Evolutionary conservation across 2,888 invertebrate species (phyloP), one percentile per base, ranked within the genome.

Genomic region (Scaptomyza flava): DNA sequence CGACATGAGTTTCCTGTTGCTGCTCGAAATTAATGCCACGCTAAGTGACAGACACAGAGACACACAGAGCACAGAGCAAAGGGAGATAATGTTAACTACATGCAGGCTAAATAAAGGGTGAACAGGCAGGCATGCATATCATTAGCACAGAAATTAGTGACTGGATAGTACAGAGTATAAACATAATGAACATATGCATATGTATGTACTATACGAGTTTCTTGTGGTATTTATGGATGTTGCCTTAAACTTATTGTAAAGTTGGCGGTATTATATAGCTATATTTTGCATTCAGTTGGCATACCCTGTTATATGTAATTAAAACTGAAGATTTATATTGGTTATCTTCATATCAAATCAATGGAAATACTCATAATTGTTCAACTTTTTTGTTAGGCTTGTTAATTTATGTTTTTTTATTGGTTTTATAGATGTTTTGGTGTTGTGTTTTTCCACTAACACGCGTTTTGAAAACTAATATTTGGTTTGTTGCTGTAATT

Each of bases 391-490:
- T 14, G 12, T 46, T 17, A 20, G 23, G 23, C 31, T 61, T 9
- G 23, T 8, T 38, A 30, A n/a, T 57, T 8, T 34, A n/a, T 33
- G 27, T 31, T 53, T 66, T 57, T 58, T 64, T 53, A 50, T 41
- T 23, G 12, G 14, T 23, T 33, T 58, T 46, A n/a, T 42, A 12
- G 59, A 47, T 36, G 50, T 72, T 68, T 72, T 47, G 43, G 59
- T 76, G 65, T 65, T 53, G 66, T 64, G 23, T 79, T 78, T 78
- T 69, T 81, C 71, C 69, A 61, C 43, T 56, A 72, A 83, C 82
- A 86, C 84, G 82, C 84, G 86, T 81, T 86, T 83, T 83, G 72
- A 74, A 83, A 86, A 86, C 83, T 83, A 83, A 86, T 86, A 83
- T 86, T 86, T 83, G 61, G 56, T 51, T 73, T 77, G 71, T 73